Base-by-base conservation (phyloP, 2,888 invertebrate species). In the Cryptocephalus moraei region DNA sequence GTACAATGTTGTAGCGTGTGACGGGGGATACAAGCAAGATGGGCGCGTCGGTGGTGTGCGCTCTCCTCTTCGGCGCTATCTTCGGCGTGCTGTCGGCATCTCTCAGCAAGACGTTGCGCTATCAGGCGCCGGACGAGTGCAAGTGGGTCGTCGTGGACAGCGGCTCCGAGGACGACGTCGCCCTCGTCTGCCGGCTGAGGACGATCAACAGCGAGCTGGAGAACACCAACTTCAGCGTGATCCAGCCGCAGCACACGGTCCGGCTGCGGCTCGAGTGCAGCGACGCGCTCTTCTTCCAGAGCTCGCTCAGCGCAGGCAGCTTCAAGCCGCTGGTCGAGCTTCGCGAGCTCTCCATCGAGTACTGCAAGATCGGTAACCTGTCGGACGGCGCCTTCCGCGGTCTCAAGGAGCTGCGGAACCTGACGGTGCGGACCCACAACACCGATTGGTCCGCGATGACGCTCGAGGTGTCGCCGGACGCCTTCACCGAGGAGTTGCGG, bases 371-470 rank as follows among this genome's bases (percentile, higher is more conserved):
- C 52, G 84, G 84, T 47, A 86, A 86, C 65, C 75, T 89, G 49
- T 84, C 87, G 49, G 82, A 85, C 60, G 86, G 86, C 48, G 86
- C 89, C n/a, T 87, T 91, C 63, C 79, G 81, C 40, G 88, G 88
- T 41, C 77, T 90, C 39, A 80, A 82, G 49, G 83, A 87, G 66
- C 75, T 91, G 51, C 75, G 84, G 56, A 86, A 87, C 67, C 74
- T 91, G 49, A 88, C 89, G 40, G 79, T 91, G 54, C 78, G 85
- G 61, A 88, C 88, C 44, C 86, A 88, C 71, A 88, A 88, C 70
- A 86, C 85, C 39, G 86, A 87, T 65, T 87, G 87, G 85, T 84
- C 86, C 38, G 81, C 86, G 44, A 84, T 87, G 80, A 81, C 84
- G 45, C 74, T 88, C 52, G 84, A 87, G 65, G 78, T 88, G 52